phyloP scores from a whole-genome alignment of 2,113 vertebrate genomes.

The Chinchilla lanigera region DNA sequence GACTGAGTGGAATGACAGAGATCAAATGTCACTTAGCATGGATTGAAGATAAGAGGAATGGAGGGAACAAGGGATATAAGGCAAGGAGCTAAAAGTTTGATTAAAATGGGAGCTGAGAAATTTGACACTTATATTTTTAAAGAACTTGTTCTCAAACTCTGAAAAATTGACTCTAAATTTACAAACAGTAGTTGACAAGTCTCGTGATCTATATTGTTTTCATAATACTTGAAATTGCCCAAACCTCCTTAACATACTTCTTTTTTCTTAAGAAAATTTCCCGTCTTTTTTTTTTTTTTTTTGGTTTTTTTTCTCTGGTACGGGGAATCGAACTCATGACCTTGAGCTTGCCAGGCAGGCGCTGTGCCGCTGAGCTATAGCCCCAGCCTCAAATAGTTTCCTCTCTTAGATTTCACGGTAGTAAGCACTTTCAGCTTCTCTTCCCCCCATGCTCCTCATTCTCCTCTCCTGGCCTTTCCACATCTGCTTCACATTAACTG shows the following conservation, averaged over 20 bases:
- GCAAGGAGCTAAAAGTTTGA: not conserved
- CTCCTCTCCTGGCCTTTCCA: not conserved
- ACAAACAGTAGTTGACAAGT: not conserved
- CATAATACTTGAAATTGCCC: not conserved
- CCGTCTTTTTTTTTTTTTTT: no score
- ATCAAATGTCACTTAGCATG: not conserved
- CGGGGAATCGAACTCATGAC: no score
- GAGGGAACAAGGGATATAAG: not conserved
- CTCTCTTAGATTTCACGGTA: not conserved
- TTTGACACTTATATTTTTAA: not conserved
- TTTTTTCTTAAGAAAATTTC: not conserved
- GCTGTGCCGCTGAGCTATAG: no score
- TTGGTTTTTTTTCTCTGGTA: no score
- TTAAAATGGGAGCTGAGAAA: not conserved
- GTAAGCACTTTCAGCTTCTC: not conserved
- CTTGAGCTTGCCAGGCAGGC: no score
- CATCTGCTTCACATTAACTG: not conserved
- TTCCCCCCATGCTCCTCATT: not conserved
- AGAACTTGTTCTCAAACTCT: constrained; percentile 12
- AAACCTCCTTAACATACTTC: not conserved
- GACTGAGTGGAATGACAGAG: not conserved
- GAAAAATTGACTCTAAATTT: not conserved
- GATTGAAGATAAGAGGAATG: not conserved
- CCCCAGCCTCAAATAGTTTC: no score
- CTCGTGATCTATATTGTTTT: not conserved